Evolutionary conservation across 2,797 vertebrate species (phyloP).

Genomic region (Rhadinocentrus ornatus): DNA sequence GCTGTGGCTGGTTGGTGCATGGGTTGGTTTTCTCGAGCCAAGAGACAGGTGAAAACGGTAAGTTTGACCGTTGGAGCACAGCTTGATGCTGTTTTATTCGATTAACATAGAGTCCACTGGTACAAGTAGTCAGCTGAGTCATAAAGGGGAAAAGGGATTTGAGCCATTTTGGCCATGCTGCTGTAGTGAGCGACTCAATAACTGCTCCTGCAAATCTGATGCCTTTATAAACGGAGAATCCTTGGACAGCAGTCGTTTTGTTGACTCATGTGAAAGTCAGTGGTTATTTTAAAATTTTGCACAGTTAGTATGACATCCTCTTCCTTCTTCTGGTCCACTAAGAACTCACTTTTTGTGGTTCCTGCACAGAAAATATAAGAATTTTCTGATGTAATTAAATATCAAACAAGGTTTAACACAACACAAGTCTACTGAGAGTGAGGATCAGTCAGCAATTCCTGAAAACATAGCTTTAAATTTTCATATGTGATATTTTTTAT

Average conservation of each 20-base stretch:
- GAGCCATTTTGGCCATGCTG: conserved; percentile 35
- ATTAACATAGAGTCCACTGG: conserved; percentile 24
- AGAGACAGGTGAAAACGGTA: conserved; percentile 6
- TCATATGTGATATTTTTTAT: conserved; percentile 40
- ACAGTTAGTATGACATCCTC: conserved; percentile 73
- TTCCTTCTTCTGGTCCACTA: conserved; percentile 69
- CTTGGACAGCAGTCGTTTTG: conserved; percentile 8
- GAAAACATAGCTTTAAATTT: conserved; percentile 57
- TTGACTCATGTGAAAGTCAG: conserved; percentile 65
- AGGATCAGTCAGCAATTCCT: conserved; percentile 20
- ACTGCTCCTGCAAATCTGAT: neutral
- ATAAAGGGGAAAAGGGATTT: conserved; percentile 36
- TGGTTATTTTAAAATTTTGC: conserved; percentile 77
- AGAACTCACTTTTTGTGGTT: conserved; percentile 53
- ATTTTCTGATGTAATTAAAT: conserved; percentile 24
- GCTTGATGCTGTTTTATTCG: conserved; percentile 28
- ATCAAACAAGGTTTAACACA: conserved; percentile 17
- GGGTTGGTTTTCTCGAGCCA: conserved; percentile 2
- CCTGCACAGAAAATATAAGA: conserved; percentile 24
- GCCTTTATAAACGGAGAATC: conserved; percentile 47
- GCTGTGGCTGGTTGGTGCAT: conserved; percentile 20
- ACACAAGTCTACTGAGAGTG: conserved; percentile 18
- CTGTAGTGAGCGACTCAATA: conserved; percentile 21
- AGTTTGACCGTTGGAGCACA: conserved; percentile 14
- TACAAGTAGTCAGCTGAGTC: conserved; percentile 25